Evolutionary conservation across 2,113 vertebrate genomes (phyloP).

Genomic region (Dromaius novaehollandiae): DNA sequence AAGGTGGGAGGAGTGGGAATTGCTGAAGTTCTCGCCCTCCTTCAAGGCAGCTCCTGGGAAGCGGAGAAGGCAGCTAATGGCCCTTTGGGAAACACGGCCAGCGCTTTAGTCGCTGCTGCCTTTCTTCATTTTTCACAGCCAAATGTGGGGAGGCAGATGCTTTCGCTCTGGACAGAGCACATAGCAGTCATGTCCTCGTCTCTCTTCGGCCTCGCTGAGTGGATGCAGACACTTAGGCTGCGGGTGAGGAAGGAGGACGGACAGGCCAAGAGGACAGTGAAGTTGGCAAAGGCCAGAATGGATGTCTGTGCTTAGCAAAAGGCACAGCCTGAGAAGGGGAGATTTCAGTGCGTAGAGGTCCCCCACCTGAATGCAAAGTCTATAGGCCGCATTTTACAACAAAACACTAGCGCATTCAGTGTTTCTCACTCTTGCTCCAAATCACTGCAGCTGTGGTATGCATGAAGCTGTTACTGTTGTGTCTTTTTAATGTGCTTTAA

Average conservation of each 20-base stretch:
- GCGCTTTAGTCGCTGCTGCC: neutral
- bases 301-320: neutral
- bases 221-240: neutral
- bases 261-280: neutral
- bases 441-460: constrained; percentile 57
- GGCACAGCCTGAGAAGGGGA: neutral
- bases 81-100: neutral
- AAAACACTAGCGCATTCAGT: constrained; percentile 57
- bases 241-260: neutral
- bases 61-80: neutral
- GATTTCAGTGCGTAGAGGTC: neutral
- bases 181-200: neutral
- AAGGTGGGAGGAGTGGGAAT: neutral
- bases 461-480: constrained; percentile 44
- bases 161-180: neutral
- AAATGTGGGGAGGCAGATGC: neutral
- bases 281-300: neutral
- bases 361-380: neutral
- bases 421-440: neutral
- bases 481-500: constrained; percentile 31
- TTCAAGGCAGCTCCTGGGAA: neutral
- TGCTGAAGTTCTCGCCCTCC: neutral
- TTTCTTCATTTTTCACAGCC: neutral
- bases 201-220: neutral
- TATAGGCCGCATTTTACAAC: neutral